Base-by-base conservation (phyloP, 2,797 vertebrate genomes). In the Mustela erminea region DNA sequence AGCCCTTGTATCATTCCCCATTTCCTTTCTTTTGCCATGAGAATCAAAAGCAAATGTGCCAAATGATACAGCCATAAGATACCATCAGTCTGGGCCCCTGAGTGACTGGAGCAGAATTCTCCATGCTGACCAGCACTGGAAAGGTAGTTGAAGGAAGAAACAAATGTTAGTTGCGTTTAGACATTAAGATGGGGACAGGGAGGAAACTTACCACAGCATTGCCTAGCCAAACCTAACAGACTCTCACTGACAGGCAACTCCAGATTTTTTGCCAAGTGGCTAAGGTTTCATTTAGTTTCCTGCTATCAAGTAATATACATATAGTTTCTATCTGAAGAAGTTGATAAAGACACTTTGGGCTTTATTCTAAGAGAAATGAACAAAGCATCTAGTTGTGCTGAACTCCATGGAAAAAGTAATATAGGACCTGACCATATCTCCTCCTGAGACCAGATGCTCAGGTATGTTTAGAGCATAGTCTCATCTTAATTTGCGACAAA, bases 361-460 rank as follows among this genome's bases (percentile, higher is more conserved):
- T 43, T 86, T 72, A 46, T 85, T 83, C 66, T 80, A 86, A 93
- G 7, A 72, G 20, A 81, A 83, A 83, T n/a, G 21, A 90, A 85
- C 29, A 94, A 25, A 17, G 62, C 35, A 75, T 70, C 54, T 78
- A 93, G 1, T 38, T 60, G 20, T 80, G 35, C 49, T 52, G n/a
- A 66, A 74, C 15, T 92, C 32, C 46, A 72, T 43, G 43, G 49
- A 85, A 90, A 92, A 15, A 87, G 20, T 64, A 87, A 90, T 17
- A 20, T 46, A 8, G 32, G 9, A 4, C 56, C 52, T 90, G 75
- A 75, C 23, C 29, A 60, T 43, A 66, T 78, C 56, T 87, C 60
- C 35, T 93, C 64, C 80, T 52, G 54, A 95, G 60, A 92, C 41
- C 66, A 78, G 20, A 77, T 95, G 58, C 14, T 95, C 32, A 68